Evolutionary conservation across 2,113 vertebrate species (phyloP), one percentile per base, ranked within the genome.

Genomic region (Brachyhypopomus gauderio): DNA sequence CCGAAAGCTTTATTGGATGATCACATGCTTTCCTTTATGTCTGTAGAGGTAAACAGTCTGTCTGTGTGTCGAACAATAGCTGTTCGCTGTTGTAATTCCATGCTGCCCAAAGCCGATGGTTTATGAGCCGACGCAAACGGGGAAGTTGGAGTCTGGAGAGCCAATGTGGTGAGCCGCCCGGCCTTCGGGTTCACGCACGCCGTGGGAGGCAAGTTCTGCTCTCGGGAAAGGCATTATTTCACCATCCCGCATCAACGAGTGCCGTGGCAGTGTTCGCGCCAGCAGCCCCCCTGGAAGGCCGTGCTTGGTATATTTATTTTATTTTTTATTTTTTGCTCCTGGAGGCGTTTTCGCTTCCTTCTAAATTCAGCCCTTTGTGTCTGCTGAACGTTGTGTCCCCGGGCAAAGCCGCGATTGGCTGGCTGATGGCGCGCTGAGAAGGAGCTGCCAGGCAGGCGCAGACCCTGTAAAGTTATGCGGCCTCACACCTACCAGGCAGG

Each of bases 341-440:
- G 20, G 12, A 69, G 84, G 67, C 55, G 22, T 58, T 48, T 55
- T 52, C 2, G 3, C 73, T 34, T 80, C 60, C 59, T 73, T 73
- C 23, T 56, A 83, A 55, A 75, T 62, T 63, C 77, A 60, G 77
- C 19, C 73, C 30, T 69, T 62, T 36, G 75, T 83, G 80, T 22
- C 25, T 12, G 55, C 56, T 76, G 66, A 85, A 82, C 82, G 55
- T 72, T 64, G 55, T 72, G 78, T 30, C 84, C 71, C 52, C 25
- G 77, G 41, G 81, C 81, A 79, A 79, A 75, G 25, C 30, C 58
- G 36, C 73, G 80, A 77, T 77, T 72, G 41, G 66, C 38, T 82
- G 64, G 22, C 66, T 45, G 80, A 77, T 85, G 80, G 36, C 56
- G 71, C 77, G 25, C 36, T 58, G 64, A 56, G 58, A 81, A 77